These are phyloP conservation scores for Lasioglossum vierecki DNA, from an alignment of 2,888 invertebrate species.

Conservation along the genomic window DNA sequence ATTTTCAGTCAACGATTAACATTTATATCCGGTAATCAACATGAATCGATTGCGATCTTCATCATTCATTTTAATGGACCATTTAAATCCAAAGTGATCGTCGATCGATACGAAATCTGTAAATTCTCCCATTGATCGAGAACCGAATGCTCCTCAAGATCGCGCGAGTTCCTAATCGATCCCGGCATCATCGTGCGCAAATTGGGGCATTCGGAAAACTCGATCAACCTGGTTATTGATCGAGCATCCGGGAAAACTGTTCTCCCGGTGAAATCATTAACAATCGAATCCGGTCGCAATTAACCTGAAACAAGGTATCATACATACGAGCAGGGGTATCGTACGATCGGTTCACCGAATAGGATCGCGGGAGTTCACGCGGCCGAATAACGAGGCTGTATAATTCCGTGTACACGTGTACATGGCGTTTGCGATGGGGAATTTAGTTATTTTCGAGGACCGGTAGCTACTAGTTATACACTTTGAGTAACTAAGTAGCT, in stretches of 20 bases:
- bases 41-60: neutral
- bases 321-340: neutral
- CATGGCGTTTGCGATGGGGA: neutral
- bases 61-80: neutral
- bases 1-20: neutral
- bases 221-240: conserved; percentile 13
- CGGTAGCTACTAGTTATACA: neutral
- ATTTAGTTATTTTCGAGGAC: neutral
- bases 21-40: neutral
- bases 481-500: too few species aligned
- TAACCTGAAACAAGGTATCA: neutral
- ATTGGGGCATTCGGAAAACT: neutral
- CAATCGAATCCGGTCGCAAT: neutral
- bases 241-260: neutral
- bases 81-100: neutral
- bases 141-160: neutral
- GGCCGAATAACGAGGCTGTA: neutral
- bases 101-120: neutral
- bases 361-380: neutral
- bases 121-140: neutral
- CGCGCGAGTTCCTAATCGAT: neutral
- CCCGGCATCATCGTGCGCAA: neutral
- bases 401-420: neutral
- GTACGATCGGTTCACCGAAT: neutral
- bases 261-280: neutral